phyloP scores from a whole-genome alignment of 2,113 vertebrate species.

The Melanerpes aurifrons region DNA sequence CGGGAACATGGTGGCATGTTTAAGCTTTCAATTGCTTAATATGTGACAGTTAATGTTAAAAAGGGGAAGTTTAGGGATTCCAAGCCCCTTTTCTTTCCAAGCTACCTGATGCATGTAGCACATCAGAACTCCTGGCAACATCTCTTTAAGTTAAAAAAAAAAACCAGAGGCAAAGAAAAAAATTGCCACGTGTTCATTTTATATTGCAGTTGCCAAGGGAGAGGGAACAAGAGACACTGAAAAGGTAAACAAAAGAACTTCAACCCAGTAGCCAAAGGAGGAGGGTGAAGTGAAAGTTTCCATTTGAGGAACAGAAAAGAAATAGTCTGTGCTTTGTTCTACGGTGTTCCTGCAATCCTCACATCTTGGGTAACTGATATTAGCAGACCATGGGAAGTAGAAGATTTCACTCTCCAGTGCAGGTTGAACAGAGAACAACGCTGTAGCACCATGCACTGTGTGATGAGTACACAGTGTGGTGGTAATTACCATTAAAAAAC shows the following conservation, averaged over 20 bases:
- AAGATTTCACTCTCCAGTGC: background rate
- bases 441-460: background rate
- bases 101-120: background rate
- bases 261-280: background rate
- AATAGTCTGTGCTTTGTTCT: background rate
- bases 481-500: background rate
- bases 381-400: background rate
- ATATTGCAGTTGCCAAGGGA: background rate
- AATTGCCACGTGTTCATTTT: slow-evolving; percentile 40
- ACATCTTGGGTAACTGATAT: background rate
- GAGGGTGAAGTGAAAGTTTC: background rate
- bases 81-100: background rate
- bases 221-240: background rate
- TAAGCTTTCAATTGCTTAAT: background rate
- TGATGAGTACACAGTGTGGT: background rate
- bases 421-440: background rate
- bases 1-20: background rate
- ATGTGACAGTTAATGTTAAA: background rate
- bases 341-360: background rate
- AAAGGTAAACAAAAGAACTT: slow-evolving; percentile 41
- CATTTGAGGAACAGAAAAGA: background rate
- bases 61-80: background rate
- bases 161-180: background rate
- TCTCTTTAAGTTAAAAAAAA: background rate
- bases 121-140: background rate